Evolutionary conservation across 1,140 invertebrate species (phyloP), one percentile per base, ranked within the genome.

Genomic region (Mercenaria mercenaria): DNA sequence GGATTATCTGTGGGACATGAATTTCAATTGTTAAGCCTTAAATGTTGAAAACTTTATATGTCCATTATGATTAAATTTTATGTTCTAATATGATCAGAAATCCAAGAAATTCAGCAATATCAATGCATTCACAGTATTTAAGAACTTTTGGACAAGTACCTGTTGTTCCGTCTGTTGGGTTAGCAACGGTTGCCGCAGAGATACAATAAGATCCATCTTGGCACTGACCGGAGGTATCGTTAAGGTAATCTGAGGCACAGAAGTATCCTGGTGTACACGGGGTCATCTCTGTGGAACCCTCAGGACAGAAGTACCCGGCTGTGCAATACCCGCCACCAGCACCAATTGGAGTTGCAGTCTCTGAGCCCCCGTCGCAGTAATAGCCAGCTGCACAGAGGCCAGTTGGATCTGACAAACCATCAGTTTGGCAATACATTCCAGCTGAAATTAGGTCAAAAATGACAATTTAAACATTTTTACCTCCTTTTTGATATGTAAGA

Each of bases 131-230:
- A n/a, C n/a, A n/a, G n/a, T n/a, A n/a, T n/a, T n/a, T n/a, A n/a
- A n/a, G n/a, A n/a, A n/a, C n/a, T n/a, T n/a, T n/a, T n/a, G n/a
- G n/a, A n/a, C n/a, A n/a, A 82, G 64, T 86, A 95, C 95, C 95
- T 92, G 94, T 95, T n/a, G 92, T 94, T 64, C 94, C 94, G 93
- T 95, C 94, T 20, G 86, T 93, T 26, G 95, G 95, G 61, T 94
- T 95, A 20, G 94, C 80, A n/a, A 92, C 41, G 4, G 74, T 89
- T 56, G 95, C 94, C 43, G 83, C 88, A 15, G 69, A 64, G 15
- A 84, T 91, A 88, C 95, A 95, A 84, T 94, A 95, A 79, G 94
- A 95, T 6, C 95, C 95, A 52, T 90, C 67, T 37, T 92, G 56
- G 83, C 95, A 95, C 15, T 69, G 37, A 2, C 92, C 93, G 29